A percentile compares a stretch with the other conserved stretches of the same genome.
These are phyloP conservation scores for Heliothis virescens DNA, from an alignment of 1,140 invertebrate species.

Conservation along the genomic window DNA sequence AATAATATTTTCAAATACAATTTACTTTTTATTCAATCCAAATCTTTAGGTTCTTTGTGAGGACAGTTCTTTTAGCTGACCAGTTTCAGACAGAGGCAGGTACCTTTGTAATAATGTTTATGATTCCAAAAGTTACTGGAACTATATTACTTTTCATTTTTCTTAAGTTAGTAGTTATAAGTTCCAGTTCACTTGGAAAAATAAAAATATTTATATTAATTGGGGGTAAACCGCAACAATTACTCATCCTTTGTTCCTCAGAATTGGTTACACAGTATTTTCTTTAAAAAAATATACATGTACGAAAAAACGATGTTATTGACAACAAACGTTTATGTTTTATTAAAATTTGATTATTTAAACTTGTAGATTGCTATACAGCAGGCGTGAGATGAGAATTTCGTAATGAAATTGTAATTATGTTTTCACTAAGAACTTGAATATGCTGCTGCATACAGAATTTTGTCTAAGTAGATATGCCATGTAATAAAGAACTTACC, in stretches of 20 bases:
- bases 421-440: not conserved
- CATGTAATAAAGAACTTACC: conserved; percentile 1
- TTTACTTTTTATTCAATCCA: too few species aligned
- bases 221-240: conserved; percentile 2
- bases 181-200: not conserved
- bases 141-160: too few species aligned
- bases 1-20: too few species aligned
- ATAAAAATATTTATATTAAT: not conserved
- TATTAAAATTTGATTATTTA: too few species aligned
- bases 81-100: too few species aligned
- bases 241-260: conserved; percentile 26
- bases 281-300: not conserved
- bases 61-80: too few species aligned
- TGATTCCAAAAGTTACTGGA: too few species aligned
- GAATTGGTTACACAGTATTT: not conserved
- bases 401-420: conserved; percentile 20
- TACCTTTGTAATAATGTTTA: too few species aligned
- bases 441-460: not conserved
- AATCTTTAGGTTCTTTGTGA: too few species aligned
- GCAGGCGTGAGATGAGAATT: not conserved
- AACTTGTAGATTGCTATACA: not conserved
- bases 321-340: too few species aligned
- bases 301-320: not conserved
- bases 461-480: not conserved
- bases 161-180: not conserved